These are phyloP conservation scores for Adoxophyes honmai DNA, from an alignment of 1,140 invertebrate species.

Conservation along the genomic window DNA sequence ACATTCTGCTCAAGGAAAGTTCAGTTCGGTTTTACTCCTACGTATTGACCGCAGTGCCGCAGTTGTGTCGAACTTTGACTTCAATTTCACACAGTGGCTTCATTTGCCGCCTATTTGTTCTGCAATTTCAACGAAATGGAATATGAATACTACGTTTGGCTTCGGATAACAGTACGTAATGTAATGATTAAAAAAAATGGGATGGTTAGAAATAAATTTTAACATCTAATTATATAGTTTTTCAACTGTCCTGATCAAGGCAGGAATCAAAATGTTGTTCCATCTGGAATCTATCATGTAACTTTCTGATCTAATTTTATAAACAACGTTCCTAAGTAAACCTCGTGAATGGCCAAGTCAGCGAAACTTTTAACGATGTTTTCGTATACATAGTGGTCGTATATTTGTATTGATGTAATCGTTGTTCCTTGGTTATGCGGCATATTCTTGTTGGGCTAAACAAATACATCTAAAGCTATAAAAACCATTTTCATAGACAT, in stretches of 20 bases:
- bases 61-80: background rate
- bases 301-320: background rate
- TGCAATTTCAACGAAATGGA: slow-evolving; percentile 1
- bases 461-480: too few species aligned
- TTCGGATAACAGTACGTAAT: too few species aligned
- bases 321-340: background rate
- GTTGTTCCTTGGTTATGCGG: background rate
- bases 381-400: background rate
- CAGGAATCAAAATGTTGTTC: background rate
- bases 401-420: background rate
- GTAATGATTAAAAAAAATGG: too few species aligned
- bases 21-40: too few species aligned
- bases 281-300: background rate
- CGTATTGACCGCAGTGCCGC: background rate
- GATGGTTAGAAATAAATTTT: too few species aligned
- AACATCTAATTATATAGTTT: too few species aligned
- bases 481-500: too few species aligned
- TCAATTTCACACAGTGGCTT: background rate
- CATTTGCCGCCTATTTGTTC: slow-evolving; percentile 1
- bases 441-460: background rate
- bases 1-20: too few species aligned
- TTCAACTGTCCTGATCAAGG: background rate
- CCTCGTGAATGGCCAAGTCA: slow-evolving; percentile 1
- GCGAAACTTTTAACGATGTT: slow-evolving; percentile 4
- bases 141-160: too few species aligned